These are phyloP conservation scores for Galbula dea DNA, from an alignment of 2,113 vertebrate genomes.

Conservation along the genomic window DNA sequence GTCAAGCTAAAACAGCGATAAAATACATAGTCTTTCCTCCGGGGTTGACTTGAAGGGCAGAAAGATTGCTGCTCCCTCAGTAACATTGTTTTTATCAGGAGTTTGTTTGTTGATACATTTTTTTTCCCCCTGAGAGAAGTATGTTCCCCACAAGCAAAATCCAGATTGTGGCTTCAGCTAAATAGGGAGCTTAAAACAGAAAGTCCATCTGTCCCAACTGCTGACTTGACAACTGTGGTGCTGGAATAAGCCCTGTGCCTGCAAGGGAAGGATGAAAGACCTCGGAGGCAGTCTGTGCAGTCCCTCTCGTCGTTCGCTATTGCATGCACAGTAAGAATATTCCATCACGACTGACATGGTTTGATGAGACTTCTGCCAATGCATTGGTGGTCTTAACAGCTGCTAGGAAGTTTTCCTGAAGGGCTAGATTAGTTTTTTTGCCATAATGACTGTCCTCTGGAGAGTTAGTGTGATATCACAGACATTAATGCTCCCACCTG, in stretches of 20 bases:
- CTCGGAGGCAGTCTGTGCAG: accelerated
- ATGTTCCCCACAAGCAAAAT: background rate
- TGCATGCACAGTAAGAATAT: accelerated
- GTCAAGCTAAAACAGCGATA: background rate
- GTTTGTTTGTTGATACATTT: background rate
- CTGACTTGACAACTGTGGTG: background rate
- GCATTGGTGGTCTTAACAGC: background rate
- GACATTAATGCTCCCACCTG: background rate
- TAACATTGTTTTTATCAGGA: background rate
- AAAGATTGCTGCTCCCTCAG: background rate
- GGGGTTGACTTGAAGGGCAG: background rate
- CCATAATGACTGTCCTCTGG: background rate
- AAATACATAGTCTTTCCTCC: background rate
- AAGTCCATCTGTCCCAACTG: background rate
- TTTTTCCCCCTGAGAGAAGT: background rate
- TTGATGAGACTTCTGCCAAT: background rate
- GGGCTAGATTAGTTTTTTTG: background rate
- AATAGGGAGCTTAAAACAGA: background rate
- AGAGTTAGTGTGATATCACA: background rate
- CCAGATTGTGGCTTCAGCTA: background rate
- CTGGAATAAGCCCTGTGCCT: background rate
- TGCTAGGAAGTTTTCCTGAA: background rate
- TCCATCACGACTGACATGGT: accelerated
- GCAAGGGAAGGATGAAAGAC: background rate
- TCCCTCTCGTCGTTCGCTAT: accelerated